Percentiles rank a stretch among this genome's conserved stretches.
Conservation (phyloP, 37 sponge, comb jelly and placozoan genomes). For the Halichondria panicea region DNA sequence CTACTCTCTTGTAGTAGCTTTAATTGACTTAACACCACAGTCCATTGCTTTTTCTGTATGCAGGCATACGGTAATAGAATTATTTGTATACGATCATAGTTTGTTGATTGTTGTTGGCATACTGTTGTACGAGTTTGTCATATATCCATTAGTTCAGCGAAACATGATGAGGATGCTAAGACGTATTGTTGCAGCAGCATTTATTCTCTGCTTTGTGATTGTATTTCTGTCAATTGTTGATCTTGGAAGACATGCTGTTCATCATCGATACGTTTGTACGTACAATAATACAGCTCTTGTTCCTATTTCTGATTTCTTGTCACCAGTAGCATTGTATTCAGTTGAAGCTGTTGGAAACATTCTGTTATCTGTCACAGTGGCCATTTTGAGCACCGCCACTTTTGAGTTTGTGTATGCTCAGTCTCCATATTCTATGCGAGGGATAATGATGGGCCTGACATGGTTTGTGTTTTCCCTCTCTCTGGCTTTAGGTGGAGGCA, state of each 20-base stretch:
- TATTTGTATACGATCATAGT: not conserved
- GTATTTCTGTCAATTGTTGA: not conserved
- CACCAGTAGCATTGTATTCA: not conserved
- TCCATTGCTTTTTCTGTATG: no score
- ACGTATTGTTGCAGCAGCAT: no score
- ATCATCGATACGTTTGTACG: no score
- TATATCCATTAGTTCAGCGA: not conserved
- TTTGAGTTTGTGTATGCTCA: conserved; percentile 36
- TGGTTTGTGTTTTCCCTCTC: not conserved
- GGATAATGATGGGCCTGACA: conserved; percentile 12
- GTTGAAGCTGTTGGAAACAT: not conserved
- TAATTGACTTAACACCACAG: no score
- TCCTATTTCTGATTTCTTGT: not conserved
- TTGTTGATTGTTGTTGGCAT: not conserved
- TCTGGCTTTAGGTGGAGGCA: not conserved
- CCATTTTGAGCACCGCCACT: not conserved
- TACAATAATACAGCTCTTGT: not conserved
- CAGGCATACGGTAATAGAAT: not conserved
- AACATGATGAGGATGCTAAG: not conserved
- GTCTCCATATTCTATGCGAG: conserved; percentile 16
- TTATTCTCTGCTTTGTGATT: not conserved
- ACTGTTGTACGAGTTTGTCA: not conserved
- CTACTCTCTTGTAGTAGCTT: no score
- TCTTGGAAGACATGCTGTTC: no score
- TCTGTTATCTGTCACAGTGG: not conserved